Conservation (phyloP, 1,140 invertebrate species). For the Saccostrea echinata region DNA sequence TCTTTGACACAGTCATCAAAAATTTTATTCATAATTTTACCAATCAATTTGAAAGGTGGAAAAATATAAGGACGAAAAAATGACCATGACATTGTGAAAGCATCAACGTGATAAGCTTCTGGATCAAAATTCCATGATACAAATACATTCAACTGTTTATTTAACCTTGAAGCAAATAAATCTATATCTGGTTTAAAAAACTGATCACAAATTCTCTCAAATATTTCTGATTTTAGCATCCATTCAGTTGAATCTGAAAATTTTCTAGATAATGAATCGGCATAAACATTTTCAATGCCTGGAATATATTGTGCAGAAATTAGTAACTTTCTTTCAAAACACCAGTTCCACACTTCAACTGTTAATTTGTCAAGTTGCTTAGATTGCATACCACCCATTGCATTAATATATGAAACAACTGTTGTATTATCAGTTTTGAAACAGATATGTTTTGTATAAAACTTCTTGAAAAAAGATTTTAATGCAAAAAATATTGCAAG, state of each 20-base stretch:
- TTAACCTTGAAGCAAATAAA: constrained; percentile 57
- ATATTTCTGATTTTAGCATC: constrained; percentile 49
- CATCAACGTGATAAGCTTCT: constrained; percentile 22
- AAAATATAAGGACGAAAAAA: constrained; percentile 44
- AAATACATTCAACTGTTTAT: constrained; percentile 33
- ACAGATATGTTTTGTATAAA: constrained; percentile 18
- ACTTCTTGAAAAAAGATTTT: constrained; percentile 15
- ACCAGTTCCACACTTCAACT: constrained; percentile 54
- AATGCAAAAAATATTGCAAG: constrained; percentile 45
- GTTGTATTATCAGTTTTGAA: constrained; percentile 55
- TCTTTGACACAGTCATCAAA: constrained; percentile 18
- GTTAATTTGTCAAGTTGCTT: constrained; percentile 41
- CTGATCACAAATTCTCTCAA: constrained; percentile 44
- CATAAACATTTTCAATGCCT: constrained; percentile 47
- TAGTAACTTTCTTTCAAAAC: no score
- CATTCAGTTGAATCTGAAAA: constrained; percentile 46
- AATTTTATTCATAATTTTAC: constrained; percentile 39
- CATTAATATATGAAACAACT: constrained; percentile 52
- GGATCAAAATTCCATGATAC: constrained; percentile 46
- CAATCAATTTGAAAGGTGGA: constrained; percentile 50
- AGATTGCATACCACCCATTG: constrained; percentile 54
- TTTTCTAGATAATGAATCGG: constrained; percentile 52
- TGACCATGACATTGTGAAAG: constrained; percentile 26
- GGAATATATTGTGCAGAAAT: constrained; percentile 50
- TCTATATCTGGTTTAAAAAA: constrained; percentile 49